A percentile compares a stretch with the other conserved stretches of the same genome.
Conservation (phyloP, 2,113 vertebrate species). For the Butastur rufipennis region DNA sequence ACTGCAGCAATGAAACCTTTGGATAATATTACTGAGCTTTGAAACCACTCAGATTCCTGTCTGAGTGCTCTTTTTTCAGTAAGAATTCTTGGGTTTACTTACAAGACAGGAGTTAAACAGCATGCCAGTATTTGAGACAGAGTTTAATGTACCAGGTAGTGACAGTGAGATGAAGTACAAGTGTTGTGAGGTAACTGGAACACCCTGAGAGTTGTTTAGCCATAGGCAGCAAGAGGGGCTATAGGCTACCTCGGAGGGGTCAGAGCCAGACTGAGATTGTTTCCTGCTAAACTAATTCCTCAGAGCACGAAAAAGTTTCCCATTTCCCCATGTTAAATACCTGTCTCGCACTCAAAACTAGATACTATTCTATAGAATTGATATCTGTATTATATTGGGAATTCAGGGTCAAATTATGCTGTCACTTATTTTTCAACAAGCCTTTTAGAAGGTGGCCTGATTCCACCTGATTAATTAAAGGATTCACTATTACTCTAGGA, state of each 20-base stretch:
- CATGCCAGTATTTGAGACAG: not conserved
- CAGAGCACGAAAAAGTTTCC: not conserved
- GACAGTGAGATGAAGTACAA: not conserved
- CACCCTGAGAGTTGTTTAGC: not conserved
- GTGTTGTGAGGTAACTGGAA: not conserved
- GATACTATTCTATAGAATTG: not conserved
- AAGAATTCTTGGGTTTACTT: not conserved
- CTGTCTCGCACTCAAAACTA: not conserved
- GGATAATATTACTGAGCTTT: not conserved
- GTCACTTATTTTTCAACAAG: not conserved
- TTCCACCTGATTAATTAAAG: not conserved
- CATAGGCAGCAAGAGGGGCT: not conserved
- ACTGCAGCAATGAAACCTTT: not conserved
- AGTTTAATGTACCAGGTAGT: not conserved
- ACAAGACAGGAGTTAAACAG: not conserved
- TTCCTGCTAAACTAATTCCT: not conserved
- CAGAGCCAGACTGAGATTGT: not conserved
- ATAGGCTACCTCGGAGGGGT: not conserved
- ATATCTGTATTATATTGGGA: not conserved
- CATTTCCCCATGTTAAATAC: not conserved
- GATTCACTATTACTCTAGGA: not conserved
- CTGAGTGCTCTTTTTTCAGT: accelerated
- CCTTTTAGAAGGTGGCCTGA: not conserved
- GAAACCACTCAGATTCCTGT: not conserved
- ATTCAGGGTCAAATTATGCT: not conserved